phyloP scores from a whole-genome alignment of 2,113 vertebrate genomes.

The Shinisaurus crocodilurus region DNA sequence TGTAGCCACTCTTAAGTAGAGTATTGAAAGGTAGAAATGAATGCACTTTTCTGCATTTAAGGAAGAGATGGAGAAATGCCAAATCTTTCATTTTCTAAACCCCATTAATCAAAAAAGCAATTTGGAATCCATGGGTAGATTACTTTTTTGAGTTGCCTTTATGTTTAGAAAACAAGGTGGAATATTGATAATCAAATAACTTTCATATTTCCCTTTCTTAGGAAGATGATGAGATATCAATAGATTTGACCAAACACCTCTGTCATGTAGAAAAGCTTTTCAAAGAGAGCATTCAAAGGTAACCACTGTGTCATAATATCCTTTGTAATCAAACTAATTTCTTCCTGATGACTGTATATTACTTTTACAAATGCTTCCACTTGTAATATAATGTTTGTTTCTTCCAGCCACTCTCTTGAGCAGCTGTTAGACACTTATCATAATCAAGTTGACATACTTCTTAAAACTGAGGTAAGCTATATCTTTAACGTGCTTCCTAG shows the following conservation, averaged over 20 bases:
- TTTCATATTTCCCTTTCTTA: conserved; percentile 66
- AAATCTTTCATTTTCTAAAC: background rate
- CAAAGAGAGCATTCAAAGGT: conserved; percentile 92
- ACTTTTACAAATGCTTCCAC: background rate
- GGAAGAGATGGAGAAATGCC: background rate
- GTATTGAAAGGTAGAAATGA: conserved; percentile 22
- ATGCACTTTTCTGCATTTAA: background rate
- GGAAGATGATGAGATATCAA: conserved; percentile 84
- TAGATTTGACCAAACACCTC: conserved; percentile 88
- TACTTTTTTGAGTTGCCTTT: conserved; percentile 15
- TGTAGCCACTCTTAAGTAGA: background rate
- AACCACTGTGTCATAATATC: conserved; percentile 42
- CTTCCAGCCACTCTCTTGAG: conserved; percentile 85
- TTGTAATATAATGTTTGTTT: conserved; percentile 47
- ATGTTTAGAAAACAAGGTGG: background rate
- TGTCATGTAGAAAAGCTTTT: conserved; percentile 89
- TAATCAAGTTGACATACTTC: conserved; percentile 84
- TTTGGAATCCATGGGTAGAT: background rate
- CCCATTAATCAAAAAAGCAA: background rate
- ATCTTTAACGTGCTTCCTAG: background rate
- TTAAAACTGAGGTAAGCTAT: conserved; percentile 87
- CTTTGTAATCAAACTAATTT: background rate
- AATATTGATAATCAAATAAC: conserved; percentile 20
- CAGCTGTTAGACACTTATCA: conserved; percentile 90
- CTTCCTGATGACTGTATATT: conserved; percentile 9